Evolutionary conservation across 1,140 invertebrate species (phyloP).

Genomic region (Nixonia krombeini): DNA sequence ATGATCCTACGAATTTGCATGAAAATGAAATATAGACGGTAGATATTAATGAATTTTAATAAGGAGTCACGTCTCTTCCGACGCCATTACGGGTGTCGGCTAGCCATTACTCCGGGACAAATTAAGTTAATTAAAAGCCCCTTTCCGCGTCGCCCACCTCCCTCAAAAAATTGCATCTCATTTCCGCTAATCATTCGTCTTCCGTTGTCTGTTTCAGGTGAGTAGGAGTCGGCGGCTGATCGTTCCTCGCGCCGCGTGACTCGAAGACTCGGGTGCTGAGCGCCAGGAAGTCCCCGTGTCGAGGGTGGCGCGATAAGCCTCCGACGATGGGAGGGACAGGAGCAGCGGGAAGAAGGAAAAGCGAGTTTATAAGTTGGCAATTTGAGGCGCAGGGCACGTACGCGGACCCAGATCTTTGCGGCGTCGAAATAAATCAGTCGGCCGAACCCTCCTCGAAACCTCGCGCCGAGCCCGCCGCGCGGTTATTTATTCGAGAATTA

Average conservation of each 20-base stretch:
- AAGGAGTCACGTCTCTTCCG: slow-evolving; percentile 49
- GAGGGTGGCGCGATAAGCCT: slow-evolving; percentile 50
- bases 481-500: slow-evolving; percentile 73
- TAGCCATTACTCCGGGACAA: too few species aligned
- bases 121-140: too few species aligned
- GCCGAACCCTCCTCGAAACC: slow-evolving; percentile 39
- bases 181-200: too few species aligned
- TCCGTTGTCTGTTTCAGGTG: too few species aligned
- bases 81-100: too few species aligned
- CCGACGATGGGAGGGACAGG: slow-evolving; percentile 32
- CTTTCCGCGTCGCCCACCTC: too few species aligned
- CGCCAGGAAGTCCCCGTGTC: too few species aligned
- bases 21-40: slow-evolving; percentile 68
- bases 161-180: too few species aligned
- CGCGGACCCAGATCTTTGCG: slow-evolving; percentile 69
- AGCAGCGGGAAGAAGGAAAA: slow-evolving; percentile 38
- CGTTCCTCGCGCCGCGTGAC: too few species aligned
- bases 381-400: slow-evolving; percentile 70
- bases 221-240: too few species aligned
- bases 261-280: too few species aligned
- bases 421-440: slow-evolving; percentile 70
- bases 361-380: slow-evolving; percentile 72
- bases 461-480: slow-evolving; percentile 51
- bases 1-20: slow-evolving; percentile 67
- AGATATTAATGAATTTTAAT: slow-evolving; percentile 72